Base-by-base conservation (phyloP, 1,140 invertebrate species). In the Hylaeus volcanicus region DNA sequence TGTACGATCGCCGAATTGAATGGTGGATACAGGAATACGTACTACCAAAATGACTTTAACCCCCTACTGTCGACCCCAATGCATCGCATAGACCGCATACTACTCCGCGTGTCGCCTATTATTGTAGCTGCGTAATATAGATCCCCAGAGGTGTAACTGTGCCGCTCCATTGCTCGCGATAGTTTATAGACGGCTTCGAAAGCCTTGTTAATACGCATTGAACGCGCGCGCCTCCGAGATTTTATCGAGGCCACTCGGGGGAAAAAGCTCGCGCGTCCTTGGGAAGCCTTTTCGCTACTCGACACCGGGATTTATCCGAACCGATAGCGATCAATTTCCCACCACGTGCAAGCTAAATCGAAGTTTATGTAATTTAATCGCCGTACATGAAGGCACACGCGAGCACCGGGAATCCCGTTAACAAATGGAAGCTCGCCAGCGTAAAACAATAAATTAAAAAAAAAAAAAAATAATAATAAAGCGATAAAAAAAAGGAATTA, bases 1-100 rank as follows among this genome's bases (percentile, higher is more conserved):
- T 79, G 66, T 58, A 73, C 1, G 77, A 26, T 51, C 51, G 41
- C 15, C 51, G 41, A 41, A 79, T 79, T 51, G 77, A 43, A 79
- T 74, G 53, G 43, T 48, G 43, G 26, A 55, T 15, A 64, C 51
- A 56, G 76, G 61, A 74, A 58, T 43, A 56, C 51, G 51, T 37
- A 56, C 51, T 43, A 71, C 63, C 61, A 53, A 74, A 73, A 73
- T 45, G 71, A 74, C 63, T 79, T 79, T 74, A 79, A 56, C 77
- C 77, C 43, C 61, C 74, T 74, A 73, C 63, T 55, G 61, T 79
- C 71, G 71, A 55, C 43, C 71, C 51, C 43, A 12, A 74, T 66
- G n/a, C 53, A 79, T 73, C 64, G 5, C 66, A 9, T 72, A 73
- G n/a, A 64, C 60, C 69, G 56, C 2, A 8, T 45, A 41, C 56